Evolutionary conservation across 2,888 invertebrate species (phyloP).

Genomic region (Alitta virens): DNA sequence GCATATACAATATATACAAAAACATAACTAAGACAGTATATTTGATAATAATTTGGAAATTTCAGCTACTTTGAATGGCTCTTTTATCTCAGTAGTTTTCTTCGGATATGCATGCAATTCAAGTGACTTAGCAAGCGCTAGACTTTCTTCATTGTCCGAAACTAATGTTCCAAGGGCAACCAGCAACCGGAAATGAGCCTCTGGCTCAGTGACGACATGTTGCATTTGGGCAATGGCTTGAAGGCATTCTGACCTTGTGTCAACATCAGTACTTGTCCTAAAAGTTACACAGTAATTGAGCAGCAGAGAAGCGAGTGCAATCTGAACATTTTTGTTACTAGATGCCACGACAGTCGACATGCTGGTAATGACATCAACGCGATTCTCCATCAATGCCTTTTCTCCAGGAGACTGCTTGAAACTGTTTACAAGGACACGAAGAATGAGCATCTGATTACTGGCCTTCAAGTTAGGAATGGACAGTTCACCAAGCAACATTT

Average conservation of each 20-base stretch:
- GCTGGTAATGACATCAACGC: constrained; percentile 37
- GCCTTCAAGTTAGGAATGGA: constrained; percentile 34
- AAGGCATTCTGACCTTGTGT: constrained; percentile 43
- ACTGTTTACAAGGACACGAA: constrained; percentile 72
- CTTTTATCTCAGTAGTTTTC: constrained; percentile 22
- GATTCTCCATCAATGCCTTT: constrained; percentile 34
- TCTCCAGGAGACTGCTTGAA: constrained; percentile 65
- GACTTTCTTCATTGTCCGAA: constrained; percentile 45
- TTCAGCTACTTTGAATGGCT: constrained; percentile 45
- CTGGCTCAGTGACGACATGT: constrained; percentile 66
- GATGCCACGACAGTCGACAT: constrained; percentile 32
- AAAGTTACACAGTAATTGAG: constrained; percentile 69
- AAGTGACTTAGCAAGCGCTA: constrained; percentile 45
- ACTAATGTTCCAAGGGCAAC: constrained; percentile 75
- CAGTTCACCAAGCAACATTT: constrained; percentile 57
- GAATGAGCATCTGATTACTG: constrained; percentile 60
- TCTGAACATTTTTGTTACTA: constrained; percentile 61
- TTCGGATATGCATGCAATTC: constrained; percentile 19
- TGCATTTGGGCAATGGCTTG: constrained; percentile 32
- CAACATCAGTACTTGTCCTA: constrained; percentile 33
- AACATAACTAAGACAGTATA: neutral
- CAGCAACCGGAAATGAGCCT: constrained; percentile 74
- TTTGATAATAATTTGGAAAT: constrained; percentile 38
- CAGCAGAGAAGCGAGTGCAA: constrained; percentile 72
- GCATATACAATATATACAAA: neutral